Percentiles rank a stretch among this genome's conserved stretches.
Conservation (phyloP, 2,888 invertebrate species). For the Leucophenga montana region DNA sequence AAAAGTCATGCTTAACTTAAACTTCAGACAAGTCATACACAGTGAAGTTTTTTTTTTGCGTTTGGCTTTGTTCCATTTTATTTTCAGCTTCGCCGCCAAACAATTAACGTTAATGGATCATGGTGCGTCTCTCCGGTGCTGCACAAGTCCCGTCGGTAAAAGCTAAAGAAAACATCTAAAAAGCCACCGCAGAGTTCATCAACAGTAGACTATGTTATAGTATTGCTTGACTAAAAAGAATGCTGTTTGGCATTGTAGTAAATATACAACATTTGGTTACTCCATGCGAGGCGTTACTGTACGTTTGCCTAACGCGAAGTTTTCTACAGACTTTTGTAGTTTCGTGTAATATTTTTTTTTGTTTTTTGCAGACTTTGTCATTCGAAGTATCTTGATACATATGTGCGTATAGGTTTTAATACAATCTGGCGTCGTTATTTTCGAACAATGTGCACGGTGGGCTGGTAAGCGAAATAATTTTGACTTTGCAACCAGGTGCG, state of each 20-base stretch:
- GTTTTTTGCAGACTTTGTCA: conserved; percentile 2
- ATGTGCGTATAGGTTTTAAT: conserved; percentile 61
- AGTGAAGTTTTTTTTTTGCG: too few relatives aligned
- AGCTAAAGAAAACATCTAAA: conserved; percentile 9
- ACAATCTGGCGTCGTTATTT: conserved; percentile 70
- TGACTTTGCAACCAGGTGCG: too few relatives aligned
- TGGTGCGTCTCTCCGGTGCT: conserved; percentile 64
- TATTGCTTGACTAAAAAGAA: too few relatives aligned
- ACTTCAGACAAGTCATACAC: too few relatives aligned
- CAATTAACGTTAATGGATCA: conserved; percentile 68
- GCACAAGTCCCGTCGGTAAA: conserved; percentile 61
- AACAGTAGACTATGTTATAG: too few relatives aligned
- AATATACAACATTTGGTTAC: too few relatives aligned
- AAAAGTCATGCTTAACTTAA: too few relatives aligned
- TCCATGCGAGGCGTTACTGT: conserved; percentile 39
- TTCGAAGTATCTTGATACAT: conserved; percentile 7
- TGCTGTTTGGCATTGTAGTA: too few relatives aligned
- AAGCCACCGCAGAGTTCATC: not conserved
- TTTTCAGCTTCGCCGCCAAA: conserved; percentile 55
- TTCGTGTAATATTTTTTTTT: conserved; percentile 52
- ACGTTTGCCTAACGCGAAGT: conserved; percentile 38
- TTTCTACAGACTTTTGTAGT: conserved; percentile 67
- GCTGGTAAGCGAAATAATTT: conserved; percentile 24
- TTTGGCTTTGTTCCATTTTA: not conserved
- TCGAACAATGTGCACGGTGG: conserved; percentile 14